Base-by-base conservation (phyloP, 2,797 vertebrate species). In the Amazonetta brasiliensis region DNA sequence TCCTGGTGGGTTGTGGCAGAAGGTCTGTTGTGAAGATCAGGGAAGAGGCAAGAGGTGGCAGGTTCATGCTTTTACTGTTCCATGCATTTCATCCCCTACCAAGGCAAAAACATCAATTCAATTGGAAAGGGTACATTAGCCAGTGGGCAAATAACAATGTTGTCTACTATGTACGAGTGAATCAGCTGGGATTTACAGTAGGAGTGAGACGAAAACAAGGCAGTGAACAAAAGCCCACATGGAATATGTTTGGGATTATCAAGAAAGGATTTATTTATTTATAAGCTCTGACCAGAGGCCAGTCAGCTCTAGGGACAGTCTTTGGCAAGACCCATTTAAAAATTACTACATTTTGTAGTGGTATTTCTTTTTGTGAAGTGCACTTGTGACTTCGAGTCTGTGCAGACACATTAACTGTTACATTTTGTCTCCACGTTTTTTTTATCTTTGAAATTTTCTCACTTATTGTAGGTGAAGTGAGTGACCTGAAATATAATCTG, bases 381-480 rank as follows among this genome's bases (percentile, higher is more conserved):
- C 60, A 22, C 72, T 87, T 93, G 48, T 0, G 2, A 60, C 39
- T 87, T 77, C 0, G 0, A 81, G 60, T 74, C 44, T 67, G 8
- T 48, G 30, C 81, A 59, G 35, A 67, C 73, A 58, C 0, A 0
- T 76, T 67, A 74, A 75, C 39, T 82, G 46, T 84, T 90, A 48
- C 72, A 44, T 64, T 76, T 60, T 87, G 75, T 73, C 37, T 84
- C 37, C 60, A 60, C 26, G 9, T 54, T 44, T 69, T 67, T 67
- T 67, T 80, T 82, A 80, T 52, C 68, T 91, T 67, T 15, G 71
- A 89, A 95, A 87, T 84, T 73, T 73, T 73, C 68, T 95, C 74
- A 74, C 67, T 92, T 75, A 31, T 1, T 74, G 31, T 31, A 66
- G 59, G 56, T 85, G 84, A 93, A 89, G 62, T 0, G 2, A 68